phyloP scores from a whole-genome alignment of 2,113 vertebrate species.

The Kryptolebias marmoratus region DNA sequence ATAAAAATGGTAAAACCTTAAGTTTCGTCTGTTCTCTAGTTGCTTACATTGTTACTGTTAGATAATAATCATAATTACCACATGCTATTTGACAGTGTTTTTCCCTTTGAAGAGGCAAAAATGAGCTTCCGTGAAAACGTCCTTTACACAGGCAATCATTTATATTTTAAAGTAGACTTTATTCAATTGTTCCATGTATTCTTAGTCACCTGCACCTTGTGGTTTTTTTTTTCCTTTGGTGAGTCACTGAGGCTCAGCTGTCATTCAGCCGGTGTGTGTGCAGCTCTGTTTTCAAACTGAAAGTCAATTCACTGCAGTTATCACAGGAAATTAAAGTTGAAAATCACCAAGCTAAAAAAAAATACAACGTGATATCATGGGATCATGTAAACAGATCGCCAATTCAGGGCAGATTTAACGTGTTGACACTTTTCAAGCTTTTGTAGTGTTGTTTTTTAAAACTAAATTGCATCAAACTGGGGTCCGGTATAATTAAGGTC shows the following conservation, averaged over 20 bases:
- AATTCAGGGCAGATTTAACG: background rate
- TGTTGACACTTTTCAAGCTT: background rate
- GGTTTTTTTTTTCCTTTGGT: constrained; percentile 37
- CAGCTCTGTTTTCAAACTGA: constrained; percentile 6
- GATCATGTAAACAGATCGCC: background rate
- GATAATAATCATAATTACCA: background rate
- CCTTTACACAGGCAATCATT: background rate
- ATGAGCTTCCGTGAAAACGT: background rate
- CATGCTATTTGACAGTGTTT: background rate
- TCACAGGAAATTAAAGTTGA: background rate
- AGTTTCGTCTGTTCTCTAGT: background rate
- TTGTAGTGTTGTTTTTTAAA: background rate
- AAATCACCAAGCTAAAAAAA: background rate
- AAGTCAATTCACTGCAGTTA: background rate
- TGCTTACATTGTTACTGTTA: constrained; percentile 6
- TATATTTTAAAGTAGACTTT: background rate
- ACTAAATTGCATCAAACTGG: background rate
- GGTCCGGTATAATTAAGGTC: no score
- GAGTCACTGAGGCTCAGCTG: constrained; percentile 21
- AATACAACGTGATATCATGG: background rate
- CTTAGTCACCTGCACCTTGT: constrained; percentile 12
- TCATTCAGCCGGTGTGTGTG: constrained; percentile 36
- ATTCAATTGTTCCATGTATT: constrained; percentile 22
- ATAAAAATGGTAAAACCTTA: constrained; percentile 24
- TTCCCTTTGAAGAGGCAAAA: background rate